These are phyloP conservation scores for Carposina sasakii DNA, from an alignment of 1,140 invertebrate species.

Conservation along the genomic window DNA sequence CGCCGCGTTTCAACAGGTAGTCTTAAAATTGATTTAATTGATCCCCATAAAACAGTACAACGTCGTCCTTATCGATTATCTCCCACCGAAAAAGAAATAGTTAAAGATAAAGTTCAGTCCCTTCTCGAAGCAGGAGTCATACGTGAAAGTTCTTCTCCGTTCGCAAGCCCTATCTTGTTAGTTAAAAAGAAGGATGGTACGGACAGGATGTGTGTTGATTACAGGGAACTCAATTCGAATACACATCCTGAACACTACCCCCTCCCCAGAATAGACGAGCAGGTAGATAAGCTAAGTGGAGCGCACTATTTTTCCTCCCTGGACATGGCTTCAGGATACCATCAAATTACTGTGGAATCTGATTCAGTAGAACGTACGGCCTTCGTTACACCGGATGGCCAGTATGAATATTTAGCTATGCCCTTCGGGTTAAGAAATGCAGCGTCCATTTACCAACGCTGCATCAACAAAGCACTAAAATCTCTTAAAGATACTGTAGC, in stretches of 20 bases:
- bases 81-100: conserved; percentile 18
- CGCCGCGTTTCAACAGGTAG: conserved; percentile 16
- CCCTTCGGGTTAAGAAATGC: too few species aligned
- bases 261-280: conserved; percentile 65
- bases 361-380: conserved; percentile 39
- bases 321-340: conserved; percentile 62
- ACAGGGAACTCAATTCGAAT: conserved; percentile 21
- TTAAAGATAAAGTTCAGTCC: conserved; percentile 21
- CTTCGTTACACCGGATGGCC: too few species aligned
- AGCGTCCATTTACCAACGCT: too few species aligned
- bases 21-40: conserved; percentile 17
- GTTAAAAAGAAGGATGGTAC: conserved; percentile 29
- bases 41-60: conserved; percentile 16
- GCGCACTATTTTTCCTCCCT: conserved; percentile 28
- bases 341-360: conserved; percentile 41
- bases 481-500: conserved; percentile 7
- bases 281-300: conserved; percentile 38
- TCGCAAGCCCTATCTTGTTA: conserved; percentile 29
- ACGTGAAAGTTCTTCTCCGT: conserved; percentile 22
- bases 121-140: conserved; percentile 16
- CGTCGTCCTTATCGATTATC: conserved; percentile 19
- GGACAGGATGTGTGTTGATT: conserved; percentile 9
- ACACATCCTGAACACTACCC: conserved; percentile 63
- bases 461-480: conserved; percentile 19
- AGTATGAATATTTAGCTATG: too few species aligned